Evolutionary conservation across 2,888 invertebrate species (phyloP).

Genomic region (Sturmia bella): DNA sequence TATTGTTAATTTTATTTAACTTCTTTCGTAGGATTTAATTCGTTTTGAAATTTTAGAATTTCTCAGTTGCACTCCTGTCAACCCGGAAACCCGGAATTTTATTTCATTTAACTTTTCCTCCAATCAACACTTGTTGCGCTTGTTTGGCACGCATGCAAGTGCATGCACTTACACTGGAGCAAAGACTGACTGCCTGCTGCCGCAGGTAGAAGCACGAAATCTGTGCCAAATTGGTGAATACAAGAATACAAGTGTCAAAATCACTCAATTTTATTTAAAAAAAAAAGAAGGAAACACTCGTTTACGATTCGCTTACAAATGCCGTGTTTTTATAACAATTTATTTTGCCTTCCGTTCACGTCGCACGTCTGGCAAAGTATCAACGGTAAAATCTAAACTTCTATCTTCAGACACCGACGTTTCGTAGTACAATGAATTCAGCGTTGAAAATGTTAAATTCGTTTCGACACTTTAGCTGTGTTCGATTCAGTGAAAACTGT

Average conservation of each 20-base stretch:
- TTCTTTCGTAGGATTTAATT: background rate
- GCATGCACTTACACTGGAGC: background rate
- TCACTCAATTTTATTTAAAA: background rate
- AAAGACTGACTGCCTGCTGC: background rate
- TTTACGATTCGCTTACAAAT: background rate
- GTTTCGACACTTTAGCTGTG: constrained; percentile 31
- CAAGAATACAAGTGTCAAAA: background rate
- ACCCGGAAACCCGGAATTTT: constrained; percentile 17
- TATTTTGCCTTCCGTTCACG: background rate
- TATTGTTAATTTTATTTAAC: background rate
- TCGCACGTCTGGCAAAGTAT: constrained; percentile 18
- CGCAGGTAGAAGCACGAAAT: constrained; percentile 11
- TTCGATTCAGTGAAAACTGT: constrained; percentile 25
- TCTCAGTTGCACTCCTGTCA: background rate
- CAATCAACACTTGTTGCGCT: constrained; percentile 62
- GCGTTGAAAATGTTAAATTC: background rate
- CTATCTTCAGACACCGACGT: constrained; percentile 46
- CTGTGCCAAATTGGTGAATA: background rate
- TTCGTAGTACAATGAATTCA: constrained; percentile 43
- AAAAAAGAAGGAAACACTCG: background rate
- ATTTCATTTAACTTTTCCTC: background rate
- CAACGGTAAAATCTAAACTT: background rate
- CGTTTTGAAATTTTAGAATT: too few species aligned
- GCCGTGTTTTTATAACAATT: background rate
- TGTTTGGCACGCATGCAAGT: constrained; percentile 35